These are phyloP conservation scores for Origma solitaria DNA, from an alignment of 2,113 vertebrate species.

Conservation along the genomic window DNA sequence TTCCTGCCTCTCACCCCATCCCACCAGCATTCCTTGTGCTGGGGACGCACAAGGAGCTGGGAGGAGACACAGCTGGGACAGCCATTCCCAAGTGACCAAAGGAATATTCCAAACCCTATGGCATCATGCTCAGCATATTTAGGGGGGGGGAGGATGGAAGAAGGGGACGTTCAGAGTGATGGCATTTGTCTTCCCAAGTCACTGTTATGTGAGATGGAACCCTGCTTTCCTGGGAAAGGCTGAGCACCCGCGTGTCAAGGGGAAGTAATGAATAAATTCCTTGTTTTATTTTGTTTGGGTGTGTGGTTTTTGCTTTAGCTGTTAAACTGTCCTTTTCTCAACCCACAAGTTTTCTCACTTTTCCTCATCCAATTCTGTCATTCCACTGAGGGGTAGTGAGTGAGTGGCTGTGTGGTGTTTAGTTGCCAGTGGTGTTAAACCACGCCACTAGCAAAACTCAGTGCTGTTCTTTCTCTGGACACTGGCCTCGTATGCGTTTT, in stretches of 20 bases:
- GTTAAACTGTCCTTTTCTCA: not conserved
- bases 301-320: not conserved
- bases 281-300: not conserved
- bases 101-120: not conserved
- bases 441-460: not conserved
- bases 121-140: not conserved
- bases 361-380: not conserved
- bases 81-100: not conserved
- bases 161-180: not conserved
- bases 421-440: not conserved
- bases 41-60: not conserved
- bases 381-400: too few relatives aligned
- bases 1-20: not conserved
- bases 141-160: not conserved
- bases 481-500: not conserved
- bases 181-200: not conserved
- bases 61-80: not conserved
- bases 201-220: accelerated
- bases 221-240: not conserved
- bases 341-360: not conserved
- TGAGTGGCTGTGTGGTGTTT: not conserved
- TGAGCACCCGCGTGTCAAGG: too few relatives aligned
- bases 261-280: not conserved
- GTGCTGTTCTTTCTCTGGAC: not conserved
- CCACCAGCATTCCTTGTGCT: not conserved